Percentiles rank a stretch among this genome's conserved stretches.
Conservation (phyloP, 1,140 invertebrate species). For the Eubasilissa regina region DNA sequence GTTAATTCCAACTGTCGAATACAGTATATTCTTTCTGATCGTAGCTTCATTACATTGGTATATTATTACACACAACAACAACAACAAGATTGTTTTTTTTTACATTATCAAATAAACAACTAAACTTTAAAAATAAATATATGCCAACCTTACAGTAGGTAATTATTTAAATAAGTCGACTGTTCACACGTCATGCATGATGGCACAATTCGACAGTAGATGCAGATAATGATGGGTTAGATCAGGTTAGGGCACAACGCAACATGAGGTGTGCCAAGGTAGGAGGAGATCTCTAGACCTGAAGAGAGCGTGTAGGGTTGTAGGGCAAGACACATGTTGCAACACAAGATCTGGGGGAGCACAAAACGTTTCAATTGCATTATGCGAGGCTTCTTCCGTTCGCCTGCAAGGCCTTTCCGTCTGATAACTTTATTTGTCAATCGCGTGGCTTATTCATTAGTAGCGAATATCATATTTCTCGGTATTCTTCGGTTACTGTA, state of each 20-base stretch:
- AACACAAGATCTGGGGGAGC: conserved; percentile 10
- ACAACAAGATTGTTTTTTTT: too few species aligned
- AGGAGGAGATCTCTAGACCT: too few species aligned
- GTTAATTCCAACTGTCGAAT: too few species aligned
- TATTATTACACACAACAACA: too few species aligned
- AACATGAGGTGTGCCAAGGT: background rate
- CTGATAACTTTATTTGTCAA: background rate
- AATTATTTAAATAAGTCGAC: background rate
- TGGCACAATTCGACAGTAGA: background rate
- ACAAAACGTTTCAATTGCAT: conserved; percentile 11
- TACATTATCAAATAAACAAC: background rate
- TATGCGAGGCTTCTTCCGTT: conserved; percentile 23
- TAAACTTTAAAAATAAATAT: background rate
- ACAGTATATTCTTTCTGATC: too few species aligned
- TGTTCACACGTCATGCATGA: background rate
- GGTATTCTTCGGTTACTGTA: background rate
- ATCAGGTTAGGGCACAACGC: background rate
- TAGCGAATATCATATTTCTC: conserved; percentile 23
- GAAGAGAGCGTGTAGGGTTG: background rate
- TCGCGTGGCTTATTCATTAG: conserved; percentile 36
- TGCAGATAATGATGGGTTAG: background rate
- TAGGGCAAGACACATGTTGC: conserved; percentile 17
- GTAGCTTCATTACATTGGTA: background rate
- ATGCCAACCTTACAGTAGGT: too few species aligned
- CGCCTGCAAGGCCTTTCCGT: conserved; percentile 13